Percentiles rank a stretch among this genome's conserved stretches.
Conservation (phyloP, 1,140 invertebrate genomes). For the Ridgeia piscesae region DNA sequence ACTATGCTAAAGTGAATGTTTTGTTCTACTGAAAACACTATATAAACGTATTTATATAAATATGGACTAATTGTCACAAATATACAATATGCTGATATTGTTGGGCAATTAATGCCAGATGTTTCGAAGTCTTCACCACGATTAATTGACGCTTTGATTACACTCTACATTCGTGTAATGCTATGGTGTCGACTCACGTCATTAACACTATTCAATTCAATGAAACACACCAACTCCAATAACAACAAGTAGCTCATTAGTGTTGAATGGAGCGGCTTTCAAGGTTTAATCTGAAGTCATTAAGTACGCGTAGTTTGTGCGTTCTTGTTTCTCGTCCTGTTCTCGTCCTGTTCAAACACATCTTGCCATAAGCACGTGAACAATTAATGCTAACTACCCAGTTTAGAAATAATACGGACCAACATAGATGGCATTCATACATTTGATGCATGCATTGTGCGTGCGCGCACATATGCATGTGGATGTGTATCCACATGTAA, state of each 20-base stretch:
- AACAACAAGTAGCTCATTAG: neutral
- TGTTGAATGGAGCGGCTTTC: neutral
- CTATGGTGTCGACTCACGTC: neutral
- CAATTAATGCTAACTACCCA: neutral
- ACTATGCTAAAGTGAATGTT: too few relatives aligned
- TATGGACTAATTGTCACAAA: neutral
- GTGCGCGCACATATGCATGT: too few relatives aligned
- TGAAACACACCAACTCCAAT: neutral
- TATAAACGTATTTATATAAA: neutral
- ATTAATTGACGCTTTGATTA: neutral
- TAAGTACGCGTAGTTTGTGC: neutral
- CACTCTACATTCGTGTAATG: neutral
- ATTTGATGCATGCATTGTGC: neutral
- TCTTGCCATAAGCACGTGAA: neutral
- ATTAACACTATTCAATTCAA: neutral
- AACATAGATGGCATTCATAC: neutral
- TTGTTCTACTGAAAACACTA: neutral
- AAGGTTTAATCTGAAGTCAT: neutral
- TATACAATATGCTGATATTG: neutral
- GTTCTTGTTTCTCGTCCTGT: neutral
- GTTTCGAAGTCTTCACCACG: neutral
- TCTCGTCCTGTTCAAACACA: neutral
- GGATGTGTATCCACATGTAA: too few relatives aligned
- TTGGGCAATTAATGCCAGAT: neutral
- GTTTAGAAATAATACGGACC: neutral